A percentile compares a stretch with the other conserved stretches of the same genome.
Conservation (phyloP, 2,113 vertebrate genomes). For the Melanocharis versteri region DNA sequence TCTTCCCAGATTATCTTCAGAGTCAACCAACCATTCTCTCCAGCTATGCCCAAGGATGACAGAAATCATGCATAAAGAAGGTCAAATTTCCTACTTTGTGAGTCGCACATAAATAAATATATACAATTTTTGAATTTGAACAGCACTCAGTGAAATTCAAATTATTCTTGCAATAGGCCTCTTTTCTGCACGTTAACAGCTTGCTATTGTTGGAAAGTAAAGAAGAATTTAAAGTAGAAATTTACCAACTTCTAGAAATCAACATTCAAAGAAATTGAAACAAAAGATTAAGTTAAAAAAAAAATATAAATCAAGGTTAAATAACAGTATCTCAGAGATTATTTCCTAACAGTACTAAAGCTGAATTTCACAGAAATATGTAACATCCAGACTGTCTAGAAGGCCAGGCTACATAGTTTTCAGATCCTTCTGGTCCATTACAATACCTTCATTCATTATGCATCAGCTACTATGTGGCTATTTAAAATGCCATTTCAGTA, state of each 20-base stretch:
- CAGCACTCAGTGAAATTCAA: background rate
- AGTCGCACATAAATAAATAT: background rate
- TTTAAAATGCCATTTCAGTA: conserved; percentile 3
- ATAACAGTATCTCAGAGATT: background rate
- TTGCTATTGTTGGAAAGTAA: background rate
- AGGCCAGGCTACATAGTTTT: background rate
- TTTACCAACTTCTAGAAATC: background rate
- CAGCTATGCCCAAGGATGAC: background rate
- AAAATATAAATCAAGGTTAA: background rate
- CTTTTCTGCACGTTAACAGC: background rate
- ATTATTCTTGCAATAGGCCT: background rate
- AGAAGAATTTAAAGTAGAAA: background rate
- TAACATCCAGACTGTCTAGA: background rate
- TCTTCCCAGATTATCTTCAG: background rate
- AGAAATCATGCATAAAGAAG: background rate
- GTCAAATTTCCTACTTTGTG: background rate
- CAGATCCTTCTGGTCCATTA: conserved; percentile 2
- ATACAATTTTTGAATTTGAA: background rate
- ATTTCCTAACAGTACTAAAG: background rate
- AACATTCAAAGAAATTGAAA: background rate
- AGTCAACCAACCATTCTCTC: background rate
- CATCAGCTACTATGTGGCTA: background rate
- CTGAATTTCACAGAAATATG: background rate
- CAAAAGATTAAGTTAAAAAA: background rate
- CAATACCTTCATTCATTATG: background rate